Evolutionary conservation across 2,797 vertebrate genomes (phyloP).

Genomic region (Myotis daubentonii): DNA sequence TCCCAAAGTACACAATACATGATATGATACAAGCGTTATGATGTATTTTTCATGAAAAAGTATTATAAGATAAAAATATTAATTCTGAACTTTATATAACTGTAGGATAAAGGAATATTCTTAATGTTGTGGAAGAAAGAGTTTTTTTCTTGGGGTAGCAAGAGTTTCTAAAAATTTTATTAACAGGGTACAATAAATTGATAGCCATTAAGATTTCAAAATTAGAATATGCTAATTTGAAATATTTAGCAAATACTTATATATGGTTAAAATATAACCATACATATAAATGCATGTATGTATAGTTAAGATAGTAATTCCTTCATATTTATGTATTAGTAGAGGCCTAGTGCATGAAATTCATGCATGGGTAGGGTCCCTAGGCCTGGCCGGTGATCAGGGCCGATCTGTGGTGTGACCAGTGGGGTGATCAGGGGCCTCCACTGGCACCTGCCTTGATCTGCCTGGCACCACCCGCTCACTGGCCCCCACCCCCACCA

Average conservation of each 20-base stretch:
- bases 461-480: fast-evolving
- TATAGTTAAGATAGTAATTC: neutral
- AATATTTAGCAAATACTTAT: neutral
- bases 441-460: too few relatives aligned
- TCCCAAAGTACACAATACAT: neutral
- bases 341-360: too few relatives aligned
- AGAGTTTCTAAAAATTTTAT: slow-evolving; percentile 17
- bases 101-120: neutral
- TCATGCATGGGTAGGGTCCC: too few relatives aligned
- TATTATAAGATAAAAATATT: neutral
- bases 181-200: neutral
- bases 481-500: too few relatives aligned
- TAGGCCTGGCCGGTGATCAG: too few relatives aligned
- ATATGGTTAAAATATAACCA: neutral
- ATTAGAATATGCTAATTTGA: slow-evolving; percentile 13
- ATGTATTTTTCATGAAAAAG: neutral
- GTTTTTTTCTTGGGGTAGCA: neutral
- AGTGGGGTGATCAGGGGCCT: too few relatives aligned
- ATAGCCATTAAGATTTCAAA: slow-evolving; percentile 8
- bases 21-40: neutral
- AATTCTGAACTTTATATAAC: slow-evolving; percentile 21
- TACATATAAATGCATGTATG: neutral
- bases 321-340: neutral
- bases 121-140: neutral
- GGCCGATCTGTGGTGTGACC: too few relatives aligned